A percentile compares a stretch with the other conserved stretches of the same genome.
These are phyloP conservation scores for Mycteria americana DNA, from an alignment of 2,797 vertebrate species.

Conservation along the genomic window DNA sequence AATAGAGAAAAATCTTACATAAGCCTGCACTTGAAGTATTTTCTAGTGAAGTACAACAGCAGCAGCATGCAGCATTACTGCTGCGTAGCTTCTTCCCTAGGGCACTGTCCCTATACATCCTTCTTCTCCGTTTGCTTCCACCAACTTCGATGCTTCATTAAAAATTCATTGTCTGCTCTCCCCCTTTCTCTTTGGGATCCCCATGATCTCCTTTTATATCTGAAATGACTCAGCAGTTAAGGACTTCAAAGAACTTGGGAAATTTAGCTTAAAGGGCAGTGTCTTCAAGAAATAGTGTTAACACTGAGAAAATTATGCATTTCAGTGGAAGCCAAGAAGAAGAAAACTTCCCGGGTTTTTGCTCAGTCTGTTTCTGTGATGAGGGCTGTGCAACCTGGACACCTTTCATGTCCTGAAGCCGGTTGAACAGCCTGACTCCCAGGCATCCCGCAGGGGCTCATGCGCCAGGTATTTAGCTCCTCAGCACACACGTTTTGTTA, in stretches of 20 bases:
- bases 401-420: rapidly evolving
- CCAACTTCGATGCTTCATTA: background rate
- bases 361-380: background rate
- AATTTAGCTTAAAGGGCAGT: background rate
- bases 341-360: rapidly evolving
- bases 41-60: background rate
- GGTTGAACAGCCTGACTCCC: background rate
- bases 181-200: background rate
- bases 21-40: background rate
- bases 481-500: rapidly evolving
- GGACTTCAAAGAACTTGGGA: background rate
- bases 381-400: background rate
- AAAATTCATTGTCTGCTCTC: background rate
- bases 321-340: background rate
- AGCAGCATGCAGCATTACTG: background rate
- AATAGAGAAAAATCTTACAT: background rate
- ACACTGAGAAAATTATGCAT: rapidly evolving
- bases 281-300: background rate
- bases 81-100: background rate
- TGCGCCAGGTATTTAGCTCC: background rate
- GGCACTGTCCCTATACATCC: rapidly evolving
- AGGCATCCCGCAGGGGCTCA: rapidly evolving
- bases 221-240: background rate
- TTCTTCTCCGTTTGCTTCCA: background rate
- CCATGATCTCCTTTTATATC: background rate